These are phyloP conservation scores for Aphidius gifuensis DNA, from an alignment of 1,140 invertebrate genomes.

Conservation along the genomic window DNA sequence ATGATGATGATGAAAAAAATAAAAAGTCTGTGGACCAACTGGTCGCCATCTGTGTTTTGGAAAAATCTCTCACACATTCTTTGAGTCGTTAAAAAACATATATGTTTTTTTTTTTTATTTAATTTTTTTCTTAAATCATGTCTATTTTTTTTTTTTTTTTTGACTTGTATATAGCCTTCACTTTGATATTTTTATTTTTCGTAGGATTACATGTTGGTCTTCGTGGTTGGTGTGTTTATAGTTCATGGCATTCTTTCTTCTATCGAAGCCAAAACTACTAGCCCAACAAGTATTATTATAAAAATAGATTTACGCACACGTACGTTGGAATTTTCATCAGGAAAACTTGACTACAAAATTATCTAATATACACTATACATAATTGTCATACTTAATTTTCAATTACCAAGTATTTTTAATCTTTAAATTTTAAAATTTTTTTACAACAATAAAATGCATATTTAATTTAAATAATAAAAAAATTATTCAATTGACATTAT, in stretches of 20 bases:
- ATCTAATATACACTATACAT: no score
- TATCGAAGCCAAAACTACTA: not conserved
- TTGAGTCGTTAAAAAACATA: conserved; percentile 16
- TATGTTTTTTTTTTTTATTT: no score
- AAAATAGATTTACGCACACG: not conserved
- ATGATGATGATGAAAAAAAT: conserved; percentile 3
- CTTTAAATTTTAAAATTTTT: no score
- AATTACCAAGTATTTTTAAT: no score
- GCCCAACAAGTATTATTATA: not conserved
- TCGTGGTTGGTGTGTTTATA: conserved; percentile 3
- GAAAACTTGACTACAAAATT: no score
- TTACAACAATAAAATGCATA: no score
- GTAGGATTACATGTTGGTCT: no score
- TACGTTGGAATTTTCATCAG: not conserved
- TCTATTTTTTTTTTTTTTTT: not conserved
- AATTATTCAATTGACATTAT: no score
- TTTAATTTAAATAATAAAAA: no score
- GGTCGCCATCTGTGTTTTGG: conserved; percentile 28
- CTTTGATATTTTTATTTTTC: conserved; percentile 1
- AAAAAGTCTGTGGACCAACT: conserved; percentile 13
- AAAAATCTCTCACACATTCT: conserved; percentile 26
- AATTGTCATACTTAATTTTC: no score
- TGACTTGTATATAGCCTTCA: not conserved
- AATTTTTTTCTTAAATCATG: no score
- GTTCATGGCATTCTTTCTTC: not conserved